Evolutionary conservation across 2,113 vertebrate genomes (phyloP).

Genomic region (Dermatemys mawii): DNA sequence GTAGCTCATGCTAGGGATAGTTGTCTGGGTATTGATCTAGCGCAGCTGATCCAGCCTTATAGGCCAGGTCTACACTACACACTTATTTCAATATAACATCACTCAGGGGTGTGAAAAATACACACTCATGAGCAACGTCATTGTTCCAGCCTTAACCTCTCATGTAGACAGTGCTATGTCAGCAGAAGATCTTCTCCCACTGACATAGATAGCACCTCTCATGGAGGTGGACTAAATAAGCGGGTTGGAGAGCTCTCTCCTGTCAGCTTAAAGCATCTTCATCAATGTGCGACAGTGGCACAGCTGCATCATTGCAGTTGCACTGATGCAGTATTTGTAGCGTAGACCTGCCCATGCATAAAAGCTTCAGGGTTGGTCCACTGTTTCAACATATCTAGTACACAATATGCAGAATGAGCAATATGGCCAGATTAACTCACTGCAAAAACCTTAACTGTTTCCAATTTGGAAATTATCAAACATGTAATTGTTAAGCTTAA

Average conservation of each 20-base stretch:
- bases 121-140: background rate
- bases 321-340: background rate
- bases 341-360: background rate
- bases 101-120: background rate
- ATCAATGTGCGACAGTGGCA: too few relatives aligned
- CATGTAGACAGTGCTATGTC: background rate
- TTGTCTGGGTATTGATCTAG: background rate
- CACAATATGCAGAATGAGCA: background rate
- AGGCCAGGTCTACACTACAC: background rate
- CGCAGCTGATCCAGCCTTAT: background rate
- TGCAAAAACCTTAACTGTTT: background rate
- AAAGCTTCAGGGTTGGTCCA: background rate
- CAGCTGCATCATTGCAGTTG: background rate
- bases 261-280: background rate
- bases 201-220: background rate
- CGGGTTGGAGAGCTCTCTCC: background rate
- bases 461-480: background rate
- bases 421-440: background rate
- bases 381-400: background rate
- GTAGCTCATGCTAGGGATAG: background rate
- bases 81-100: background rate
- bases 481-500: background rate
- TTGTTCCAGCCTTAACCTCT: background rate
- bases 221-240: background rate
- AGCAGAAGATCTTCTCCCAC: background rate